Evolutionary conservation across 2,113 vertebrate genomes (phyloP).

Genomic region (Oreotrochilus melanogaster): DNA sequence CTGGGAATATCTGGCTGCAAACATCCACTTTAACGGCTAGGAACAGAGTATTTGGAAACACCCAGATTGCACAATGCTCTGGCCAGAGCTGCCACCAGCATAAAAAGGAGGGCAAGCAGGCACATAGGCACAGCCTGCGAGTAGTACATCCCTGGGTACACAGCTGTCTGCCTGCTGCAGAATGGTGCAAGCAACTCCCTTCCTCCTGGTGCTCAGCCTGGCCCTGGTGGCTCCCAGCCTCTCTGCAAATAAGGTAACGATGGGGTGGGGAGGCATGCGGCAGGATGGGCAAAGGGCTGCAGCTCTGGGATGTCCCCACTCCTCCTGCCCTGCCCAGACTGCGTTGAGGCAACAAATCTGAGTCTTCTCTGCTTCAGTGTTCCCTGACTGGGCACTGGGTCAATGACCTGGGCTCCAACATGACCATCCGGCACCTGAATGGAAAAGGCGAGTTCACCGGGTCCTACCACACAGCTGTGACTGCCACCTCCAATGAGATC

Average conservation of each 20-base stretch:
- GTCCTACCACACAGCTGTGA: neutral
- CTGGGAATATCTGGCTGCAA: neutral
- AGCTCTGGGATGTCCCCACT: fast-evolving
- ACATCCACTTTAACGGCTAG: fast-evolving
- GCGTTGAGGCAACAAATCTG: neutral
- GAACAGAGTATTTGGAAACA: neutral
- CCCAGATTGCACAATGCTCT: neutral
- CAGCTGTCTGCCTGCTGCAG: neutral
- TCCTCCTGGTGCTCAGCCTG: conserved; percentile 7
- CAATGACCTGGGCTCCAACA: conserved; percentile 36
- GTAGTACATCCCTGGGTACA: neutral
- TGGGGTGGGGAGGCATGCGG: neutral
- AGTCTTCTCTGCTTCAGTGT: neutral
- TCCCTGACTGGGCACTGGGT: fast-evolving
- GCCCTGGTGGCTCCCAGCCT: neutral
- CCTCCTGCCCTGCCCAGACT: neutral
- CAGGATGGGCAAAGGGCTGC: neutral
- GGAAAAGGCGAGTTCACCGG: fast-evolving
- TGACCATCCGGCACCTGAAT: fast-evolving
- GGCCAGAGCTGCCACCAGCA: neutral
- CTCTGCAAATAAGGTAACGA: fast-evolving
- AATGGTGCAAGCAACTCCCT: neutral
- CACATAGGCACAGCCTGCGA: neutral
- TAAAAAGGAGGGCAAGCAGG: neutral
- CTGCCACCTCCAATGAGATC: fast-evolving